Conservation (phyloP, 2,113 vertebrate species). For the Gorsachius goisagi region DNA sequence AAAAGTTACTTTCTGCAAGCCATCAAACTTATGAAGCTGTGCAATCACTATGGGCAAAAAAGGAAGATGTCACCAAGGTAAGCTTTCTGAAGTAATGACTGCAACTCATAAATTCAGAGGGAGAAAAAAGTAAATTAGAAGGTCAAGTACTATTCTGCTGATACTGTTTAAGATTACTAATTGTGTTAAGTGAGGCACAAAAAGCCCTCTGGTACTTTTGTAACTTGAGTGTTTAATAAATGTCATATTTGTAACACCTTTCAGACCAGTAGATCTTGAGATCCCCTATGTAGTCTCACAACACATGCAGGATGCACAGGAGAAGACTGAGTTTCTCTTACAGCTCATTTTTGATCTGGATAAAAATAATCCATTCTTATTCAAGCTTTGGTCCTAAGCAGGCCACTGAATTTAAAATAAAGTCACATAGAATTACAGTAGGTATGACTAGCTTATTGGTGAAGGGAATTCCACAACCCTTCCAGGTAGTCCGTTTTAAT, state of each 20-base stretch:
- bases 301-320: background rate
- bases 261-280: rapidly evolving
- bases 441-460: background rate
- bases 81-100: background rate
- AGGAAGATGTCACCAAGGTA: slow-evolving; percentile 63
- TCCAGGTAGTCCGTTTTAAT: background rate
- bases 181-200: background rate
- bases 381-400: background rate
- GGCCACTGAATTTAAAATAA: background rate
- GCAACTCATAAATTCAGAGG: background rate
- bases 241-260: background rate
- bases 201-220: background rate
- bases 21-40: slow-evolving; percentile 68
- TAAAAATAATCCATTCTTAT: background rate
- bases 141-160: background rate
- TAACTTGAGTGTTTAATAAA: background rate
- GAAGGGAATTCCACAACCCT: background rate
- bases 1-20: slow-evolving; percentile 70
- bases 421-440: background rate
- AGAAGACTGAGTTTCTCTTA: background rate
- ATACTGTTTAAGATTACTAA: background rate
- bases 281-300: background rate
- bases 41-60: slow-evolving; percentile 73
- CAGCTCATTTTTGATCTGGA: background rate
- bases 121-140: background rate